Evolutionary conservation across 2,888 invertebrate genomes (phyloP), one percentile per base, ranked within the genome.

Genomic region (Ophion ventricosus): DNA sequence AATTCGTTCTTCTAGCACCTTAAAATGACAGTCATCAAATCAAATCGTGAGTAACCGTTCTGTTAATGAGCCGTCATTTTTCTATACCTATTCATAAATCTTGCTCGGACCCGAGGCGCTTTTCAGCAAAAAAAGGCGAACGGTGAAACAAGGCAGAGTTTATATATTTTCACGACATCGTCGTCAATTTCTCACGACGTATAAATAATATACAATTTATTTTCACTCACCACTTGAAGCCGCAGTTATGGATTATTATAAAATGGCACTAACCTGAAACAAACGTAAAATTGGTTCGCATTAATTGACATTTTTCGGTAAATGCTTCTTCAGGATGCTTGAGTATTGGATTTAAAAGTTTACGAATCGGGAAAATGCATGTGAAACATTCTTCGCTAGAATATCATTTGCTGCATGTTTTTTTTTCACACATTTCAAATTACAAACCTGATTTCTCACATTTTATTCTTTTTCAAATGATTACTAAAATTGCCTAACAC

Each of bases 261-360:
- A 83, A 49, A 29, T 72, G 56, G 5, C 8, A 20, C 83, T 83
- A 70, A 85, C 85, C 83, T 83, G 85, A 82, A 85, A 85, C 83
- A 85, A 64, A 80, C 26, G 74, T n/a, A 80, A 67, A 73, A 73
- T 10, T 49, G 1, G 0, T 49, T 63, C 1, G 26, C 69, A 59
- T 61, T 35, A 77, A 17, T 67, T 2, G 5, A n/a, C 5, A 63
- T 63, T 25, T 26, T 17, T 5, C 57, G n/a, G 1, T 54, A 5
- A 23, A 25, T 5, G n/a, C 29, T 56, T 35, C 14, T 29, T 29
- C 61, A 8, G 10, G 26, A 17, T n/a, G 1, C 23, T 57, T 14
- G 4, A 72, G 11, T 14, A 25, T 49, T 49, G 14, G 17, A 49
- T 49, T 49, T 3, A 4, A 49, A 49, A 14, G 17, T 49, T 49